Percentiles rank a stretch among this genome's conserved stretches.
These are phyloP conservation scores for Wasmannia auropunctata DNA, from an alignment of 1,140 invertebrate genomes.

Conservation along the genomic window DNA sequence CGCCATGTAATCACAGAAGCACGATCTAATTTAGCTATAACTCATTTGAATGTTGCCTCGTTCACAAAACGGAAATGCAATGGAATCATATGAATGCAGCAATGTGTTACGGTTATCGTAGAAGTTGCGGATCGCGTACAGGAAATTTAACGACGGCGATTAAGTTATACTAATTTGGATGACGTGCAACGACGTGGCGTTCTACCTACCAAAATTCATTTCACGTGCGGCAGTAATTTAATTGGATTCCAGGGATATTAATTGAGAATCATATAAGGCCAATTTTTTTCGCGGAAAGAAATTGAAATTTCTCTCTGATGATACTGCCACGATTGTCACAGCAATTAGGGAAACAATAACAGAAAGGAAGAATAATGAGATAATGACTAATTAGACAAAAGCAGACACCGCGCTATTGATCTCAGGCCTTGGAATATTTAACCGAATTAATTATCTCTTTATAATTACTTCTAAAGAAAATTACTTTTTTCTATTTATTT, in stretches of 20 bases:
- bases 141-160: constrained; percentile 22
- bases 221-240: constrained; percentile 25
- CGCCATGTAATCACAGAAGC: background rate
- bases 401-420: background rate
- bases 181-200: background rate
- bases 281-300: background rate
- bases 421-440: background rate
- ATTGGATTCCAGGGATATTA: constrained; percentile 8
- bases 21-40: background rate
- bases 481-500: background rate
- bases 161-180: constrained; percentile 45
- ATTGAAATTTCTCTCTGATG: constrained; percentile 36
- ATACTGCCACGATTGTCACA: constrained; percentile 9
- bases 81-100: background rate
- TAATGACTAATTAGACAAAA: background rate
- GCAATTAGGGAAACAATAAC: constrained; percentile 21
- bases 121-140: background rate
- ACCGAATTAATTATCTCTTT: background rate
- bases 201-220: constrained; percentile 19
- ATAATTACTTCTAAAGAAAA: background rate
- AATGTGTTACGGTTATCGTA: background rate
- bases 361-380: background rate
- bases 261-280: constrained; percentile 6
- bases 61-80: background rate
- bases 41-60: background rate